Evolutionary conservation across 2,888 invertebrate species (phyloP).

Genomic region (Lasioglossum calceatum): DNA sequence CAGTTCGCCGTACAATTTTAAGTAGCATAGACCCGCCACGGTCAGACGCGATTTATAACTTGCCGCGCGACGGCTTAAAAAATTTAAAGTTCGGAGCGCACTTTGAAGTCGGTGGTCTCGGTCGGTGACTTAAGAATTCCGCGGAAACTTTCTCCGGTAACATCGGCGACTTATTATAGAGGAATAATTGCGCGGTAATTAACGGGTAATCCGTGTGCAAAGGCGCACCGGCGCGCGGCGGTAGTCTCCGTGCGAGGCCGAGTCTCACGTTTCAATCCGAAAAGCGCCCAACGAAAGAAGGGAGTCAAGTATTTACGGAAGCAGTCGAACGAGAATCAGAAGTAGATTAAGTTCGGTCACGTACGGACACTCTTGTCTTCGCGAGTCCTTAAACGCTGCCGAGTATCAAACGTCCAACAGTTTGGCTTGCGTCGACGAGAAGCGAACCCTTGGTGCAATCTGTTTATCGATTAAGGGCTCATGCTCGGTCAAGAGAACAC

Average conservation of each 20-base stretch:
- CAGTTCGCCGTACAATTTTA: not conserved
- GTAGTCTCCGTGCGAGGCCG: slow-evolving; percentile 1
- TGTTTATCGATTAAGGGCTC: slow-evolving; percentile 1
- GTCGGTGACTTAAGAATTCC: slow-evolving; percentile 43
- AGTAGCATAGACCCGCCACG: not conserved
- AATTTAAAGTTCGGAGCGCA: not conserved
- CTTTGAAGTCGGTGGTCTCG: slow-evolving; percentile 9
- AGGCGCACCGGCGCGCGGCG: not conserved
- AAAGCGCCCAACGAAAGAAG: slow-evolving; percentile 25
- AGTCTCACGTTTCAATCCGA: slow-evolving; percentile 10
- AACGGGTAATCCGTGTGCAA: slow-evolving; percentile 42
- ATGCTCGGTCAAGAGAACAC: not conserved
- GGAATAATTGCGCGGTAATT: slow-evolving; percentile 58
- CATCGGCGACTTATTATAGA: slow-evolving; percentile 35
- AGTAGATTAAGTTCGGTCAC: slow-evolving; percentile 41
- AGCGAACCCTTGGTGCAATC: not conserved
- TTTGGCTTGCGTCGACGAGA: not conserved
- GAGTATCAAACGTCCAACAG: not conserved
- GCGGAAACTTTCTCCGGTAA: slow-evolving; percentile 21
- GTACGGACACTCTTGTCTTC: not conserved
- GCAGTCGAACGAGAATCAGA: slow-evolving; percentile 20
- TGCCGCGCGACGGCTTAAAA: not conserved
- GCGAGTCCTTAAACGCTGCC: not conserved
- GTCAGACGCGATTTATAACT: slow-evolving; percentile 23
- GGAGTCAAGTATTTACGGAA: slow-evolving; percentile 55